Percentiles rank a stretch among this genome's conserved stretches.
Conservation (phyloP, 2,113 vertebrate species). For the Taurulus bubalis region DNA sequence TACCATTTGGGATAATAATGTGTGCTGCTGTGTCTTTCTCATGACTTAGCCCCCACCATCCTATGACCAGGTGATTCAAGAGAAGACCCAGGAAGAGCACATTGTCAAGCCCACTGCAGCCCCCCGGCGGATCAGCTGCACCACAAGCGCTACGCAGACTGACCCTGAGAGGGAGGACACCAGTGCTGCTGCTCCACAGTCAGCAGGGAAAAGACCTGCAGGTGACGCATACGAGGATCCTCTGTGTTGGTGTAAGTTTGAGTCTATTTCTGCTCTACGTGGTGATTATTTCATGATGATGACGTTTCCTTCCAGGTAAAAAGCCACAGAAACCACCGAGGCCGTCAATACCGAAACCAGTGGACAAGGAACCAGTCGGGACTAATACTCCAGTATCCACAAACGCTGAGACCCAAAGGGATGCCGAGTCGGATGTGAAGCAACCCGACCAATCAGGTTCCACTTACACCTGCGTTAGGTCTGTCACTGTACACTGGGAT, state of each 20-base stretch:
- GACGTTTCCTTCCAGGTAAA: slow-evolving; percentile 71
- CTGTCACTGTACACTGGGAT: slow-evolving; percentile 68
- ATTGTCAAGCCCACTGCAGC: slow-evolving; percentile 84
- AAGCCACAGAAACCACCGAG: slow-evolving; percentile 88
- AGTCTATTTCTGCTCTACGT: slow-evolving; percentile 3
- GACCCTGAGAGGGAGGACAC: slow-evolving; percentile 85
- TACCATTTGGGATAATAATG: background rate
- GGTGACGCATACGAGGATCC: slow-evolving; percentile 62
- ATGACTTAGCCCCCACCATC: slow-evolving; percentile 90
- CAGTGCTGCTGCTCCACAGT: slow-evolving; percentile 74
- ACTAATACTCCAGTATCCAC: background rate
- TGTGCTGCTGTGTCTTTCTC: slow-evolving; percentile 45
- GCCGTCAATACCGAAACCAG: slow-evolving; percentile 72
- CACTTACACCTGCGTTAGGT: slow-evolving; percentile 37
- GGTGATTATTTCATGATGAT: background rate
- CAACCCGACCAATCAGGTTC: slow-evolving; percentile 73
- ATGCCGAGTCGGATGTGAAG: slow-evolving; percentile 61
- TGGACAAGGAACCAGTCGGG: slow-evolving; percentile 61
- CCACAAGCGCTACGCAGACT: slow-evolving; percentile 91
- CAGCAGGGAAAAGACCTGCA: slow-evolving; percentile 64
- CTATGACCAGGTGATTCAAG: slow-evolving; percentile 95
- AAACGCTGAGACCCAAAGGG: slow-evolving; percentile 14
- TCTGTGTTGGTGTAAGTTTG: background rate
- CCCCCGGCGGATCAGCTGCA: slow-evolving; percentile 77
- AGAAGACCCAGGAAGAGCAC: slow-evolving; percentile 91